phyloP scores from a whole-genome alignment of 2,888 invertebrate species.

The Phyto melanocephala region DNA sequence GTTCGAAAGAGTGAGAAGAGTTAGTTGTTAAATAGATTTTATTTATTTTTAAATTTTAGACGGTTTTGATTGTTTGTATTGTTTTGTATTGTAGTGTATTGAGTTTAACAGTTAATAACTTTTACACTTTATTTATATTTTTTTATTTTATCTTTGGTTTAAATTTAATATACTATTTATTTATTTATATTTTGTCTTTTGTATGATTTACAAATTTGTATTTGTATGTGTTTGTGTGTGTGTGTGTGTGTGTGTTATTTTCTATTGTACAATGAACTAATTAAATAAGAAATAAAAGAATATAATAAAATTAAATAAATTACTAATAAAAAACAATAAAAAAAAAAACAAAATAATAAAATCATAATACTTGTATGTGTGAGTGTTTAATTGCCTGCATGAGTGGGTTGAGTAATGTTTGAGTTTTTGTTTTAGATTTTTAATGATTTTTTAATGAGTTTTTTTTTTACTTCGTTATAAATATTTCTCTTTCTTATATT shows the following conservation, averaged over 20 bases:
- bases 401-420: not conserved
- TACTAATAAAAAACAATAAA: slow-evolving; percentile 25
- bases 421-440: not conserved
- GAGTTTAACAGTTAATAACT: slow-evolving; percentile 18
- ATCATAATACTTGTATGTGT: slow-evolving; percentile 50
- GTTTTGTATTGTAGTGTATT: not conserved
- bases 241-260: no score
- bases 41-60: not conserved
- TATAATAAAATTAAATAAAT: slow-evolving; percentile 43
- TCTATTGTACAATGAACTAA: not conserved
- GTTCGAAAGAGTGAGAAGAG: not conserved
- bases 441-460: slow-evolving; percentile 51
- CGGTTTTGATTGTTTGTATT: not conserved
- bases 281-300: slow-evolving; percentile 23
- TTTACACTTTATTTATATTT: slow-evolving; percentile 9
- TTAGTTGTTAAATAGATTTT: not conserved
- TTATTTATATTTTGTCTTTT: not conserved
- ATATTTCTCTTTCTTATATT: not conserved
- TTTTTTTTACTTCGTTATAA: not conserved
- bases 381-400: slow-evolving; percentile 1
- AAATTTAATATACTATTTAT: slow-evolving; percentile 37
- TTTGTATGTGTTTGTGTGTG: not conserved
- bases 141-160: slow-evolving; percentile 51
- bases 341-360: slow-evolving; percentile 32
- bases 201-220: slow-evolving; percentile 14